phyloP scores from a whole-genome alignment of 2,113 vertebrate genomes.

The Beaufortia kweichowensis region DNA sequence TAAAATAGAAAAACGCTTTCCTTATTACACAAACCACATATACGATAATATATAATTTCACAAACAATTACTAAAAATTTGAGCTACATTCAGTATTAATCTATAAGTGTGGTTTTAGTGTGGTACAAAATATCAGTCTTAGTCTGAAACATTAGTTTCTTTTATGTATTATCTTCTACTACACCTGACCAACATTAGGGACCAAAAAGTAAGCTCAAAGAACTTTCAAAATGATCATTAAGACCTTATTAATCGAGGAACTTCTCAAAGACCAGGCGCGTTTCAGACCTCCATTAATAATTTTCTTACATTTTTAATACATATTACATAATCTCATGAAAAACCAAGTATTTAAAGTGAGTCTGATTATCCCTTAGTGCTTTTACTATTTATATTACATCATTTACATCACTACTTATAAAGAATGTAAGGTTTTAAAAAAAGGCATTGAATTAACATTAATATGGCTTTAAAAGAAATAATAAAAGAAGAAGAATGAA shows the following conservation, averaged over 20 bases:
- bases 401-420: not conserved
- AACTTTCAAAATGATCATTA: constrained; percentile 70
- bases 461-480: not conserved
- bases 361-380: constrained; percentile 50
- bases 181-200: constrained; percentile 42
- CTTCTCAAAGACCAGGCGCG: constrained; percentile 65
- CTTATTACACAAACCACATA: too few species aligned
- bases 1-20: too few species aligned
- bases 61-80: too few species aligned
- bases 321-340: constrained; percentile 44
- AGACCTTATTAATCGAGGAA: constrained; percentile 72
- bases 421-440: not conserved
- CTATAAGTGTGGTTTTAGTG: not conserved
- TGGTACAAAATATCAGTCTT: not conserved
- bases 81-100: not conserved
- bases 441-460: not conserved
- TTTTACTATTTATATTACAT: constrained; percentile 61
- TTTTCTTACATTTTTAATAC: constrained; percentile 46
- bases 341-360: constrained; percentile 15
- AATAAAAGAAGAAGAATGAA: too few species aligned
- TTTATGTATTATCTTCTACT: not conserved
- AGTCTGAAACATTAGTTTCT: too few species aligned
- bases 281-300: constrained; percentile 51
- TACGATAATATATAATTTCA: too few species aligned
- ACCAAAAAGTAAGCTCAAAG: constrained; percentile 69